These are phyloP conservation scores for Hafferia zeledoni DNA, from an alignment of 2,797 vertebrate species.

Conservation along the genomic window DNA sequence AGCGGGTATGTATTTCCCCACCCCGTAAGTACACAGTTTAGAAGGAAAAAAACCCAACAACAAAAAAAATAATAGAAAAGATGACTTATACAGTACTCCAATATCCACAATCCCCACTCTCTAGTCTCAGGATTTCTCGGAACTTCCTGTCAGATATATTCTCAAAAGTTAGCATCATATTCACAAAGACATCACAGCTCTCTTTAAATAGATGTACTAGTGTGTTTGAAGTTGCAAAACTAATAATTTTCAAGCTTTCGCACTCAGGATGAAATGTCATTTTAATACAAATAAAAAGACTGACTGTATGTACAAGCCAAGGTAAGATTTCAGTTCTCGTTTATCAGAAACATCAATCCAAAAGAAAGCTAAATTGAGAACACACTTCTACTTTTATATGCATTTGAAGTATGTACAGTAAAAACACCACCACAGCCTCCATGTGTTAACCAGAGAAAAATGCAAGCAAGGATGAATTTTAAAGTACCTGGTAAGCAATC, in stretches of 20 bases:
- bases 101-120: slow-evolving; percentile 50
- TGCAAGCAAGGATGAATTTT: slow-evolving; percentile 55
- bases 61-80: slow-evolving; percentile 10
- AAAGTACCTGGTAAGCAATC: slow-evolving; percentile 70
- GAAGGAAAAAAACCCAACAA: neutral
- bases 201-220: slow-evolving; percentile 71
- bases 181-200: slow-evolving; percentile 64
- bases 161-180: slow-evolving; percentile 54
- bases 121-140: slow-evolving; percentile 57
- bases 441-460: slow-evolving; percentile 69
- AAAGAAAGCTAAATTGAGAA: slow-evolving; percentile 76
- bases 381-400: slow-evolving; percentile 75
- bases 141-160: slow-evolving; percentile 51
- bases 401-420: slow-evolving; percentile 77
- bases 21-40: slow-evolving; percentile 32
- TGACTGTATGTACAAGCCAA: slow-evolving; percentile 85
- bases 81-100: slow-evolving; percentile 45
- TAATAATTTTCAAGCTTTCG: slow-evolving; percentile 76
- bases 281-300: slow-evolving; percentile 79
- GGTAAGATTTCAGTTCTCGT: slow-evolving; percentile 72
- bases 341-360: slow-evolving; percentile 77
- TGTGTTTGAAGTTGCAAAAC: slow-evolving; percentile 73
- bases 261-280: slow-evolving; percentile 77
- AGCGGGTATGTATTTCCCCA: slow-evolving; percentile 13
- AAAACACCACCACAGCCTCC: slow-evolving; percentile 71